A percentile compares a stretch with the other conserved stretches of the same genome.
phyloP scores from a whole-genome alignment of 2,113 vertebrate genomes.

The Apus apus region DNA sequence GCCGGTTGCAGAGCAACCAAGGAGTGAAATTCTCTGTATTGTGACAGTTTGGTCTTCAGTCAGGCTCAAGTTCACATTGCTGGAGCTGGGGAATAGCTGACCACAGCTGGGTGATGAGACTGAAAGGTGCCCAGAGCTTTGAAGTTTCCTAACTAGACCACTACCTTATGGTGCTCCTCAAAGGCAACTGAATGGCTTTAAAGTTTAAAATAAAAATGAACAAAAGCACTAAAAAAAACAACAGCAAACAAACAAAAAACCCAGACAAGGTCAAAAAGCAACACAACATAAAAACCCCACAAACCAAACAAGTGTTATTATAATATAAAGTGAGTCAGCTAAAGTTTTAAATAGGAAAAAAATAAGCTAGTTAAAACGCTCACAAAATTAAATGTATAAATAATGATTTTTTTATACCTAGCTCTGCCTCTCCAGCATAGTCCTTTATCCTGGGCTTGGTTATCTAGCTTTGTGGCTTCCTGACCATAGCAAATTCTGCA shows the following conservation, averaged over 20 bases:
- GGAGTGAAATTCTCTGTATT: not conserved
- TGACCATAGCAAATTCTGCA: not conserved
- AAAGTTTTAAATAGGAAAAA: not conserved
- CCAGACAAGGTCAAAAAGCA: not conserved
- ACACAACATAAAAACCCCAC: no score
- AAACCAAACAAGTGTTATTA: not conserved
- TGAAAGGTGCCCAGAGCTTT: not conserved
- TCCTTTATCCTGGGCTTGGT: not conserved
- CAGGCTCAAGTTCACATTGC: not conserved
- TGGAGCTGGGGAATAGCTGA: not conserved
- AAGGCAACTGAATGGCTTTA: not conserved
- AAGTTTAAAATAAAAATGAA: not conserved
- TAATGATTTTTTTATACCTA: not conserved
- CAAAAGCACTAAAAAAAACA: no score
- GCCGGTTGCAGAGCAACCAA: conserved; percentile 38
- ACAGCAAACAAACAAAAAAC: no score
- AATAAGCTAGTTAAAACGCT: not conserved
- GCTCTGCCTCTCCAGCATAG: not conserved
- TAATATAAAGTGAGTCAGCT: not conserved
- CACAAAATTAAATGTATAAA: not conserved
- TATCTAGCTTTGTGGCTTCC: not conserved
- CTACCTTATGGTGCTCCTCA: not conserved
- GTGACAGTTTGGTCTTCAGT: not conserved
- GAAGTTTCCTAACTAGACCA: not conserved
- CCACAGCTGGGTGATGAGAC: not conserved